A percentile compares a stretch with the other conserved stretches of the same genome.
Evolutionary conservation across 1,140 invertebrate species (phyloP).

Genomic region (Monochamus saltuarius): DNA sequence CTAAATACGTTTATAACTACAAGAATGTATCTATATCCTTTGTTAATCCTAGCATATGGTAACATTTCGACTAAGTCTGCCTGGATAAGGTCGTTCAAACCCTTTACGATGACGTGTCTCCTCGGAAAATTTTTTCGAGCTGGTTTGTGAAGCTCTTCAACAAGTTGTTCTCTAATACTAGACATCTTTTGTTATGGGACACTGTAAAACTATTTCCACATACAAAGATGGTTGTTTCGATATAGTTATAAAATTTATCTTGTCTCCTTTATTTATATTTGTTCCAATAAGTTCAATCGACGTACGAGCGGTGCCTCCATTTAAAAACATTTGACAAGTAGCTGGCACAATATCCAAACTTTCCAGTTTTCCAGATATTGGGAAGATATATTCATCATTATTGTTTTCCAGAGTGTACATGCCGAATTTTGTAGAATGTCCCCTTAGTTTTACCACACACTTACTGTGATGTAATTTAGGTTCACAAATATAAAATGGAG

Average conservation of each 20-base stretch:
- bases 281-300: neutral
- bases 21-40: slow-evolving; percentile 53
- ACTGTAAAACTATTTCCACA: slow-evolving; percentile 3
- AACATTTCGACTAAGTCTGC: slow-evolving; percentile 51
- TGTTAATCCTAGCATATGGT: slow-evolving; percentile 46
- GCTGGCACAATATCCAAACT: neutral
- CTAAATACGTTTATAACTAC: slow-evolving; percentile 54
- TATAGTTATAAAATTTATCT: slow-evolving; percentile 2
- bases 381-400: neutral
- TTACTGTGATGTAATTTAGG: too few relatives aligned
- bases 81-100: slow-evolving; percentile 50
- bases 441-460: too few relatives aligned
- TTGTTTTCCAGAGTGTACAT: neutral
- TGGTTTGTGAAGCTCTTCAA: slow-evolving; percentile 46
- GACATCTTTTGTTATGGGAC: slow-evolving; percentile 15
- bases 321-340: slow-evolving; percentile 2
- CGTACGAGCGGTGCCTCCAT: neutral
- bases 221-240: neutral
- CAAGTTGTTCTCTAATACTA: slow-evolving; percentile 3
- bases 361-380: too few relatives aligned
- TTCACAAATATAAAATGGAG: too few relatives aligned
- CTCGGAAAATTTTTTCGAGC: slow-evolving; percentile 38
- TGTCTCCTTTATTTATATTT: slow-evolving; percentile 5
- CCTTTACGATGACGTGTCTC: slow-evolving; percentile 41
- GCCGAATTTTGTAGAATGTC: too few relatives aligned